These are phyloP conservation scores for Thaumetopoea pityocampa DNA, from an alignment of 1,140 invertebrate genomes.

Conservation along the genomic window DNA sequence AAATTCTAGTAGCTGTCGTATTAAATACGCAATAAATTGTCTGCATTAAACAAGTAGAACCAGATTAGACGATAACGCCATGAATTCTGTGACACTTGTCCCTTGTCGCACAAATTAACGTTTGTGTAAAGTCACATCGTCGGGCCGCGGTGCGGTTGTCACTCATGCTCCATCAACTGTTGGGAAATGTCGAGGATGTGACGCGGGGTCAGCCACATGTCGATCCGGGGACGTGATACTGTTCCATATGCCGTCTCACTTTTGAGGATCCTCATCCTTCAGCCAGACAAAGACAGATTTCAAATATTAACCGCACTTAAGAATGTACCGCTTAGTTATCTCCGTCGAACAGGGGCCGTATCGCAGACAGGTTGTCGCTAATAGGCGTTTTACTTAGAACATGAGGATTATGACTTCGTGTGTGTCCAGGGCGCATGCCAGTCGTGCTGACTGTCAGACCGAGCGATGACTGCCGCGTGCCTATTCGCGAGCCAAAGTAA, in stretches of 20 bases:
- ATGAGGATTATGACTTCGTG: slow-evolving; percentile 56
- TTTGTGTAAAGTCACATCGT: slow-evolving; percentile 63
- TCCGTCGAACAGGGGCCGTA: slow-evolving; percentile 42
- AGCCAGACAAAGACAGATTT: slow-evolving; percentile 57
- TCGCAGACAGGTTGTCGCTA: slow-evolving; percentile 62
- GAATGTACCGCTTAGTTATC: slow-evolving; percentile 54
- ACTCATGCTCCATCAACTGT: slow-evolving; percentile 75
- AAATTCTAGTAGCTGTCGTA: slow-evolving; percentile 63
- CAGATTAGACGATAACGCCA: slow-evolving; percentile 54
- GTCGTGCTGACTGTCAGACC: slow-evolving; percentile 44
- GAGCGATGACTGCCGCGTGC: slow-evolving; percentile 39
- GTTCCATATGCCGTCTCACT: slow-evolving; percentile 62
- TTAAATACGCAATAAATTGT: slow-evolving; percentile 59
- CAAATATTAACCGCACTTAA: slow-evolving; percentile 38
- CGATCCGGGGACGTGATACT: slow-evolving; percentile 51
- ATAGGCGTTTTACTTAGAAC: slow-evolving; percentile 63
- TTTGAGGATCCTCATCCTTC: slow-evolving; percentile 40
- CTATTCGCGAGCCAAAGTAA: slow-evolving; percentile 43
- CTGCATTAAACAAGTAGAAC: slow-evolving; percentile 48
- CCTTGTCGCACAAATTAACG: slow-evolving; percentile 62
- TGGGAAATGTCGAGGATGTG: slow-evolving; percentile 66
- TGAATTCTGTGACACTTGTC: slow-evolving; percentile 45
- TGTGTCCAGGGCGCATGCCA: slow-evolving; percentile 59
- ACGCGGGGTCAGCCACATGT: slow-evolving; percentile 72
- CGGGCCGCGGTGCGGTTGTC: slow-evolving; percentile 48